These are phyloP conservation scores for Empis stercorea DNA, from an alignment of 2,888 invertebrate species.

Conservation along the genomic window DNA sequence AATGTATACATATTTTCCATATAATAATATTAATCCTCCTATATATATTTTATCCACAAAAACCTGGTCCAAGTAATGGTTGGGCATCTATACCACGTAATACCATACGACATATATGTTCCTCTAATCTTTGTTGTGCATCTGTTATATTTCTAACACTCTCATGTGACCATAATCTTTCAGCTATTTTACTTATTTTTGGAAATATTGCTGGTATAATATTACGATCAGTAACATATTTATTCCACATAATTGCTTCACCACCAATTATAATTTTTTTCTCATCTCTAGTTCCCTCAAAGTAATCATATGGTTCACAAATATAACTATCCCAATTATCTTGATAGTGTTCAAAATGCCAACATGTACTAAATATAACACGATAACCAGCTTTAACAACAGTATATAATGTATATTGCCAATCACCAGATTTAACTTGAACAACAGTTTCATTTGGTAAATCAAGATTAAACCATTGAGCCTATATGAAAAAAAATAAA, in stretches of 20 bases:
- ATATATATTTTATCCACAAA: too few species aligned
- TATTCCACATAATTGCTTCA: constrained; percentile 89
- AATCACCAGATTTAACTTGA: constrained; percentile 59
- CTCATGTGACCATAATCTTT: constrained; percentile 63
- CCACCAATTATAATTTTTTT: constrained; percentile 69
- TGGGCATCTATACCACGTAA: constrained; percentile 49
- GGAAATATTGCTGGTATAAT: constrained; percentile 61
- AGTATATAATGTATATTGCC: constrained; percentile 23
- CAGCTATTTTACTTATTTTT: constrained; percentile 71
- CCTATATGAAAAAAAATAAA: constrained; percentile 12
- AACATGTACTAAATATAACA: constrained; percentile 65
- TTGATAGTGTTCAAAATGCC: constrained; percentile 63
- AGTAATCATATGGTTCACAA: constrained; percentile 53
- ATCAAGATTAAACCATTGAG: constrained; percentile 32
- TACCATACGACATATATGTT: constrained; percentile 53
- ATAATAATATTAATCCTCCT: too few species aligned
- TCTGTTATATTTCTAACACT: constrained; percentile 19
- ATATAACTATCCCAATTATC: constrained; percentile 58
- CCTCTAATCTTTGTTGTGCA: constrained; percentile 52
- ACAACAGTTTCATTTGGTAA: constrained; percentile 54
- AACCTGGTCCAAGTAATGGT: too few species aligned
- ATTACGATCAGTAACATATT: constrained; percentile 60
- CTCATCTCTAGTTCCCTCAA: constrained; percentile 38
- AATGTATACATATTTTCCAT: too few species aligned
- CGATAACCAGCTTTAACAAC: constrained; percentile 49